A percentile compares a stretch with the other conserved stretches of the same genome.
phyloP scores from a whole-genome alignment of 1,140 invertebrate species.

The Solenopsis invicta region DNA sequence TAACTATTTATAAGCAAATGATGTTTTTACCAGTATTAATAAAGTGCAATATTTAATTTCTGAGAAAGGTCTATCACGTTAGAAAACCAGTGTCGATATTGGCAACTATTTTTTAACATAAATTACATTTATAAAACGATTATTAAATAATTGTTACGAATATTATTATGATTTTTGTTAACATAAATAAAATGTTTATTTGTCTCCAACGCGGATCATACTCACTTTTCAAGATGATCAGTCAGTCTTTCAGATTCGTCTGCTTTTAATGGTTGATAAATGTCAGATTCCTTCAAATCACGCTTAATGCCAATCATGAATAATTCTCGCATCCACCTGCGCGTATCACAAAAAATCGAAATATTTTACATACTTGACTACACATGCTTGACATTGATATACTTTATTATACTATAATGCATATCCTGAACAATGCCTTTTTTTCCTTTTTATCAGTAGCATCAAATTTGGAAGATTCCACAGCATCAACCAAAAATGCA shows the following conservation, averaged over 20 bases:
- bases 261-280: conserved; percentile 86
- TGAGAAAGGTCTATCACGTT: too few species aligned
- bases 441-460: background rate
- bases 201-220: background rate
- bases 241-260: conserved; percentile 87
- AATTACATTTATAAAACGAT: too few species aligned
- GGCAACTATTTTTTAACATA: too few species aligned
- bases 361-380: background rate
- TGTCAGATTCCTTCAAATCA: conserved; percentile 87
- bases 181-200: background rate
- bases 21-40: too few species aligned
- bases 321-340: conserved; percentile 87
- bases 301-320: conserved; percentile 87
- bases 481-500: background rate
- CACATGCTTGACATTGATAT: background rate
- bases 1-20: too few species aligned
- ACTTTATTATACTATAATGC: background rate
- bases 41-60: too few species aligned
- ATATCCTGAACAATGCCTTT: background rate
- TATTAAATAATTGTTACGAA: background rate
- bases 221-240: conserved; percentile 87
- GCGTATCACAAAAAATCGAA: background rate
- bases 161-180: background rate
- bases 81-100: too few species aligned
- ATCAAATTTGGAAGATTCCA: too few species aligned